Base-by-base conservation (phyloP, 2,888 invertebrate genomes). In the Lasioglossum morio region DNA sequence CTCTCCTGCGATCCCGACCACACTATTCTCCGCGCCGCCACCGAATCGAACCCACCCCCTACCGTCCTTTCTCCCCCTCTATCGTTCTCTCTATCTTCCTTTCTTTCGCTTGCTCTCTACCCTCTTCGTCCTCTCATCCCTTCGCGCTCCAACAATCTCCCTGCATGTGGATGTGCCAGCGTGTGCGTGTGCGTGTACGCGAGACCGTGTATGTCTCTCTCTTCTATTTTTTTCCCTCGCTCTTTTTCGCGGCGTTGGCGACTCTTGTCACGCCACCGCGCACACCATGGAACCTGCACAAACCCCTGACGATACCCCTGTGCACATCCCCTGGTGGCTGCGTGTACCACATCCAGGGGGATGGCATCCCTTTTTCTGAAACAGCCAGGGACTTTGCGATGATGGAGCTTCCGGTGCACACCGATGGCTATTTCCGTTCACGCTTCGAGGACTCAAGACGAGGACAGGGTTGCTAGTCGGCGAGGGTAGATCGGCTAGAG, bases 1-100 rank as follows among this genome's bases (percentile, higher is more conserved):
- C 94, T 94, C 94, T 93, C 93, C 93, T 89, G 72, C 89, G 84
- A 79, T 88, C 86, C 75, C 89, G 84, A 82, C 89, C 87, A 85
- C 89, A 87, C 90, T 86, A 84, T 86, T 88, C 91, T 86, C 89
- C 77, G 84, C 88, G 77, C 83, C 88, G 48, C 86, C 85, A 84
- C 82, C 87, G 85, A 90, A 89, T 79, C 75, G 84, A 89, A 89
- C 81, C 82, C 89, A 81, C 87, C 88, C 82, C 77, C 90, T 82
- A 84, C 85, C 74, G 85, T 16, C 84, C 82, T 85, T 79, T 84
- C 84, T 88, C 84, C 23, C 84, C 81, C 90, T 89, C 40, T 40
- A 43, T 43, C 43, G 0, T 43, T 2, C 43, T 43, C 43, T 43
- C 12, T 43, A 43, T 43, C 43, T 43, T 43, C 43, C 43, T 43